Base-by-base conservation (phyloP, 2,113 vertebrate species). In the Nyctibius bracteatus region DNA sequence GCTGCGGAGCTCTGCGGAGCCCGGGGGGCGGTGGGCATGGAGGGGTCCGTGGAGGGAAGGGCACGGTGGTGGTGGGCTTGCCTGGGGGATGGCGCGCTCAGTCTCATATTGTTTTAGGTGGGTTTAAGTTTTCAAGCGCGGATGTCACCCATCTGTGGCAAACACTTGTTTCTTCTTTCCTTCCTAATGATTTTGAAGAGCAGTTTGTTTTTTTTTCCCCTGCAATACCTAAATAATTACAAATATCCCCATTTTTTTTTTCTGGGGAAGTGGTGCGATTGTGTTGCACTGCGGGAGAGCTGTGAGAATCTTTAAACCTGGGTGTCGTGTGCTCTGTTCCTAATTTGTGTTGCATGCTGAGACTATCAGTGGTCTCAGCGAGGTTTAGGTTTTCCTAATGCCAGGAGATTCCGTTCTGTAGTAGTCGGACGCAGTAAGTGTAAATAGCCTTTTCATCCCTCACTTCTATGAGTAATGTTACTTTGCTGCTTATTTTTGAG, bases 381-480 rank as follows among this genome's bases (percentile, higher is more conserved):
- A 4, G 31, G 5, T 52, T 41, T 28, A 30, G 68, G 20, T 35
- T 62, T 65, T 74, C 44, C 3, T 11, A 5, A 14, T 2, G 46
- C 46, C 0, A 4, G 54, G 62, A 61, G 17, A 11, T 51, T 51
- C 21, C 58, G 67, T 33, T 44, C n/a, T 9, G 74, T 62, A 1
- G 4, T 1, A 22, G 49, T 11, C 2, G 0, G 22, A 1, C 12
- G 5, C n/a, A 5, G 41, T 13, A 5, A 68, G 35, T 3, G 17
- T 9, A 4, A 55, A 17, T 0, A 19, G 71, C 35, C 19, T 81
- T 75, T 37, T 63, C 24, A 15, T 13, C 37, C 14, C 0, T 30
- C 14, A 0, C n/a, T 63, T 41, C 28, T 11, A 1, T 14, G 27
- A 0, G 10, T 12, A 4, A 23, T 1, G 25, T 10, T 7, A 11